Conservation (phyloP, 2,797 vertebrate genomes). For the Melopsittacus undulatus region DNA sequence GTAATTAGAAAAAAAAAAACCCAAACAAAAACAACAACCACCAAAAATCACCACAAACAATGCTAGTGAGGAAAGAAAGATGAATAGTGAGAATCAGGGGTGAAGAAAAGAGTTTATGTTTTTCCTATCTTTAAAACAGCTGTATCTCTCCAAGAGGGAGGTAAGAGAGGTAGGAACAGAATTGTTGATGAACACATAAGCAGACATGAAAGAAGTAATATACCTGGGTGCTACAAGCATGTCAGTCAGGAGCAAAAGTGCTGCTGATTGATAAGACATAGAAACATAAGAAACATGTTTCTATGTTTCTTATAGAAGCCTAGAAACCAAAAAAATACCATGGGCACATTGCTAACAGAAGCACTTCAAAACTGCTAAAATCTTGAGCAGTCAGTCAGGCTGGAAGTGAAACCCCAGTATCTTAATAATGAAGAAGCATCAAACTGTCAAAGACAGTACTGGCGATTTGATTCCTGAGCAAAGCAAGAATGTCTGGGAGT, state of each 20-base stretch:
- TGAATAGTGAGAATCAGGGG: conserved; percentile 28
- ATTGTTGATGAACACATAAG: conserved; percentile 34
- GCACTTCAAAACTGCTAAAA: background rate
- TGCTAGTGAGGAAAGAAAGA: conserved; percentile 2
- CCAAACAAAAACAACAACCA: too few species aligned
- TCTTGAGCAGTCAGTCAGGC: background rate
- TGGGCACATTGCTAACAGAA: background rate
- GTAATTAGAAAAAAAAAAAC: background rate
- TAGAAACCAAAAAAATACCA: background rate
- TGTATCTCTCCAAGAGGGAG: conserved; percentile 9
- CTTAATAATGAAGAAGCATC: background rate
- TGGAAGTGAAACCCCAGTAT: background rate
- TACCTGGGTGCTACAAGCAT: background rate
- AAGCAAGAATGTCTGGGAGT: background rate
- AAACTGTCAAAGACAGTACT: background rate
- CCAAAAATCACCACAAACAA: background rate
- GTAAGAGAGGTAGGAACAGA: conserved; percentile 54
- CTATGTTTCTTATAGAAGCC: background rate
- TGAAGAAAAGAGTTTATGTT: conserved; percentile 13
- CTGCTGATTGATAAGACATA: background rate
- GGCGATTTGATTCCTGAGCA: background rate
- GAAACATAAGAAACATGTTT: too few species aligned
- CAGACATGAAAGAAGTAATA: conserved; percentile 22
- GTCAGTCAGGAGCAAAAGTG: conserved; percentile 13
- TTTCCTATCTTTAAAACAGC: conserved; percentile 27